Conservation (phyloP, 37 sponge, comb jelly and placozoan species). For the Eunapius fragilis region DNA sequence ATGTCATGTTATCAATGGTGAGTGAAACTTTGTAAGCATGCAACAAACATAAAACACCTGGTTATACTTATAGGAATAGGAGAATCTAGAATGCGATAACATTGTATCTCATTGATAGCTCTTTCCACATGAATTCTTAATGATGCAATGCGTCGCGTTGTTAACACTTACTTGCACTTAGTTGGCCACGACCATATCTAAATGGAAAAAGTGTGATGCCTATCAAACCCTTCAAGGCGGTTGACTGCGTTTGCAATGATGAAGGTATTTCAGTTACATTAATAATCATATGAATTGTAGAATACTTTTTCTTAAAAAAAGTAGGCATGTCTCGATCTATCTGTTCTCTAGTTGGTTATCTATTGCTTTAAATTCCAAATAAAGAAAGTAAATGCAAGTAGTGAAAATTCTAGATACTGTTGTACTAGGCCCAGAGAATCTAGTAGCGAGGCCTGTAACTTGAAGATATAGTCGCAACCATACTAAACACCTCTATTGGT, state of each 20-base stretch:
- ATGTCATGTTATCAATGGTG: slow-evolving; percentile 11
- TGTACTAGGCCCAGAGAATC: slow-evolving; percentile 29
- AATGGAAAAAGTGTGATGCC: slow-evolving; percentile 72
- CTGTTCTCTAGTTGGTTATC: slow-evolving; percentile 28
- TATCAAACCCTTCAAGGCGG: slow-evolving; percentile 53
- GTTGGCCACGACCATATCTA: slow-evolving; percentile 38
- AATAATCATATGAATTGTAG: slow-evolving; percentile 24
- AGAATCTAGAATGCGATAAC: slow-evolving; percentile 57
- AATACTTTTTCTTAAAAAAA: slow-evolving; percentile 24
- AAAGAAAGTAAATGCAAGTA: slow-evolving; percentile 38
- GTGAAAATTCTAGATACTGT: slow-evolving; percentile 15
- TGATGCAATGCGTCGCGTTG: slow-evolving; percentile 53
- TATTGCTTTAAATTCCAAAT: slow-evolving; percentile 22
- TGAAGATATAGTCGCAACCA: slow-evolving; percentile 12
- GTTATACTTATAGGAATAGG: slow-evolving; percentile 29
- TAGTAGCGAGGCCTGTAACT: slow-evolving; percentile 15
- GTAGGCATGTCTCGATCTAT: slow-evolving; percentile 20
- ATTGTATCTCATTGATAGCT: slow-evolving; percentile 51
- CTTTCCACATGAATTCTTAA: slow-evolving; percentile 70
- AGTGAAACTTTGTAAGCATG: slow-evolving; percentile 48
- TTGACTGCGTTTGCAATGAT: slow-evolving; percentile 25
- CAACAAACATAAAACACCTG: slow-evolving; percentile 61
- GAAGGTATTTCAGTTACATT: slow-evolving; percentile 59
- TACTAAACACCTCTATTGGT: slow-evolving; percentile 12
- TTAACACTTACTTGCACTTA: slow-evolving; percentile 16